Base-by-base conservation (phyloP, 2,113 vertebrate species). In the Odocoileus virginianus region DNA sequence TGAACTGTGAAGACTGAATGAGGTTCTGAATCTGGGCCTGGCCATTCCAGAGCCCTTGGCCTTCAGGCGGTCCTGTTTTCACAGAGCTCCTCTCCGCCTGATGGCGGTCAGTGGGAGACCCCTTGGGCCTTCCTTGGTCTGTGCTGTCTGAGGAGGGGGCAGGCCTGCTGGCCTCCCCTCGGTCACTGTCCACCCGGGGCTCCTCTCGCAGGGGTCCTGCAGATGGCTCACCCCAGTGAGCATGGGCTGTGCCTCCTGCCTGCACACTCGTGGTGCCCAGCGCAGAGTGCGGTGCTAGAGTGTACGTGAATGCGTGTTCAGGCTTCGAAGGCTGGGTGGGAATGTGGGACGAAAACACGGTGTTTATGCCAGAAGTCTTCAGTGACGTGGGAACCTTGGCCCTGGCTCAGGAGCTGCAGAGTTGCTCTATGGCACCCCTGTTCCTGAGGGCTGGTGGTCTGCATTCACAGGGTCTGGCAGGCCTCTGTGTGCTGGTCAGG, bases 311-410 rank as follows among this genome's bases (percentile, higher is more conserved):
- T 3, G 17, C 16, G 36, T 4, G 6, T 71, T 52, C 6, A 50
- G 36, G 40, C 15, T 11, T 25, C 27, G 27, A 3, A 79, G 55
- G 15, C 81, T 15, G 12, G 71, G 23, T 30, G 13, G 82, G 50
- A 23, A 40, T 27, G n/a, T 23, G 13, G 25, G 76, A 13, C 1
- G 7, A 17, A 27, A 19, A 16, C 0, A 1, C 0, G 7, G 86
- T 8, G 30, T 81, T 45, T 43, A 1, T 64, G 28, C 67, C 33
- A 28, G 19, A 7, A 27, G 28, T 54, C 45, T 58, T 40, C 64
- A 57, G 27, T n/a, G 83, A 13, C 6, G 30, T 1, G 7, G n/a
- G 58, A 36, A 2, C 28, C 33, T 13, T 28, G 25, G 3, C 40
- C 83, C 50, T 45, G 58, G 33, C 33, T 21, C 74, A 54, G 85